Base-by-base conservation (phyloP, 2,888 invertebrate species). In the Dioctria rufipes region DNA sequence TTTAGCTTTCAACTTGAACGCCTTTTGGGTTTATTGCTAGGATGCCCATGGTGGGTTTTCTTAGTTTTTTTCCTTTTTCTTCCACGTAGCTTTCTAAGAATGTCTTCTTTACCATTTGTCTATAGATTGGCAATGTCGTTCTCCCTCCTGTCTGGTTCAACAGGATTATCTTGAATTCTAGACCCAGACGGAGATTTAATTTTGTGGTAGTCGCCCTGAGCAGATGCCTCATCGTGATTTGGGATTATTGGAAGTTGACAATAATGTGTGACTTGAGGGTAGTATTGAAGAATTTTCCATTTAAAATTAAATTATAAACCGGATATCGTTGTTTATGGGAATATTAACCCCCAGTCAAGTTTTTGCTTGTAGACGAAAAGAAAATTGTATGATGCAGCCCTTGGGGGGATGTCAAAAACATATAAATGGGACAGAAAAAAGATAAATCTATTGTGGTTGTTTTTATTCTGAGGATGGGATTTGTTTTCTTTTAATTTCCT, bases 51-150 rank as follows among this genome's bases (percentile, higher is more conserved):
- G 25, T 5, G 25, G 25, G 25, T 25, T 25, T 25, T 25, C 25
- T 25, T 25, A 1, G 39, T 11, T 46, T 49, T 71, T 71, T 71
- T 71, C 51, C 51, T 11, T 71, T 54, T 42, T 5, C 71, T 39
- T 71, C 54, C 40, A 37, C 37, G 54, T 71, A 49, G 5, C 46
- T 49, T 25, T 46, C 40, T 25, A 71, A 71, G 71, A n/a, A 54
- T 8, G 11, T 54, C 39, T 25, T 71, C 39, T 11, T 25, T 37
- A n/a, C 71, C 71, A 71, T 71, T 71, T 71, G 51, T 71, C 71
- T 71, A 71, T 54, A 54, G 54, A 71, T 71, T 71, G 71, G 54
- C 51, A 54, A n/a, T 54, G 71, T 71, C 71, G 25, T 49, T 71
- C 9, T 46, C 49, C 54, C 54, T 71, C 51, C 25, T 39, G 37